Evolutionary conservation across 2,888 invertebrate genomes (phyloP).

Genomic region (Dynastes maya): DNA sequence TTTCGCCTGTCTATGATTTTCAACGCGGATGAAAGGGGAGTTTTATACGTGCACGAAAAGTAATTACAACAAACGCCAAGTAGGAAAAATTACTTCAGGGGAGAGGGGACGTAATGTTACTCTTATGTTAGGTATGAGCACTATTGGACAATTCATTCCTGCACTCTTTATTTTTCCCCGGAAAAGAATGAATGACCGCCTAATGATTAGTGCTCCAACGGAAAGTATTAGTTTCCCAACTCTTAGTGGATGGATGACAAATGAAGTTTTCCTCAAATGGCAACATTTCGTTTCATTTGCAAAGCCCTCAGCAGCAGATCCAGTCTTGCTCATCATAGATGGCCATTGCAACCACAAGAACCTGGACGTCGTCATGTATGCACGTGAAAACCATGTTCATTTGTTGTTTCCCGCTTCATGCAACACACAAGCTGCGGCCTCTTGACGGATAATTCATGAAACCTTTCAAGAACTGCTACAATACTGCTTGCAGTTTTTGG

Average conservation of each 20-base stretch:
- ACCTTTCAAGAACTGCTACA: constrained; percentile 42
- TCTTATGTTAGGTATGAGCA: no score
- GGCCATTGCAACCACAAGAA: constrained; percentile 47
- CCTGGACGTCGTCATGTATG: constrained; percentile 46
- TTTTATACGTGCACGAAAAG: background rate
- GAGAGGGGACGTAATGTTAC: background rate
- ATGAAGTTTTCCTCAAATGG: no score
- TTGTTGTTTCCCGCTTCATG: constrained; percentile 53
- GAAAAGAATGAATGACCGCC: constrained; percentile 52
- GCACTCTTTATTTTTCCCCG: constrained; percentile 55
- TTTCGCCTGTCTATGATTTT: constrained; percentile 1
- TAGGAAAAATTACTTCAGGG: background rate
- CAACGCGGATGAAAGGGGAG: background rate
- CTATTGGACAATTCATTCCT: constrained; percentile 5
- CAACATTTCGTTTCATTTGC: no score
- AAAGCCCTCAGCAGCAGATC: no score
- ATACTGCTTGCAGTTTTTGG: constrained; percentile 34
- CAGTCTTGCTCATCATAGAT: no score
- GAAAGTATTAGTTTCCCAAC: constrained; percentile 52
- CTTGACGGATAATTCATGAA: constrained; percentile 48
- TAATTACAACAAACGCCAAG: constrained; percentile 1
- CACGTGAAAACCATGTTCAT: constrained; percentile 54
- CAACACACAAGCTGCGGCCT: constrained; percentile 54
- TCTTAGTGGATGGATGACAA: no score
- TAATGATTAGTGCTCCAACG: constrained; percentile 54